Evolutionary conservation across 2,888 invertebrate species (phyloP).

Genomic region (Acronicta alni): DNA sequence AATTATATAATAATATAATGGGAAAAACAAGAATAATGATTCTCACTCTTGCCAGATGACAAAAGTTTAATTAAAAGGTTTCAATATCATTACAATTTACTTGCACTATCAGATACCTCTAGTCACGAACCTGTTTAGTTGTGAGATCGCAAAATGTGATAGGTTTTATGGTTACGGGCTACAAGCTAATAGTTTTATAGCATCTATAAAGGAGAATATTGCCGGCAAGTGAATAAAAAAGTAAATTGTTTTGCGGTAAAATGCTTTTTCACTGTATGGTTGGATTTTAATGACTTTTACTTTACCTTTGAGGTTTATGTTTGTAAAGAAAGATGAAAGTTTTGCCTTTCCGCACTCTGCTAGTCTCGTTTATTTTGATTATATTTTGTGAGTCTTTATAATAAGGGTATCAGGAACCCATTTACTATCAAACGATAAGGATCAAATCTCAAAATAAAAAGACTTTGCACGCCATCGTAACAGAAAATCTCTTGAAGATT

Average conservation of each 20-base stretch:
- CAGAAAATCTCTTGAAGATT: no score
- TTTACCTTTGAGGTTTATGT: background rate
- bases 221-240: conserved; percentile 21
- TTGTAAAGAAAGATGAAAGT: background rate
- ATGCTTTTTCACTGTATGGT: conserved; percentile 9
- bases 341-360: background rate
- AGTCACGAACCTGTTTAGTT: conserved; percentile 27
- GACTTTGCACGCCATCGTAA: no score
- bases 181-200: conserved; percentile 48
- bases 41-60: no score
- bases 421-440: no score
- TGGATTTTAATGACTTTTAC: conserved; percentile 17
- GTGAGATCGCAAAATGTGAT: conserved; percentile 27
- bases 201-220: conserved; percentile 35
- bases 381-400: background rate
- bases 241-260: conserved; percentile 13
- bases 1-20: no score
- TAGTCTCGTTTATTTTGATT: no score
- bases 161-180: conserved; percentile 30
- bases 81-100: conserved; percentile 3
- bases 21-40: no score
- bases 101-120: conserved; percentile 5
- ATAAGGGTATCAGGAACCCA: no score
- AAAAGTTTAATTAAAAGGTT: no score
- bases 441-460: no score